These are phyloP conservation scores for Pachycephala philippinensis DNA, from an alignment of 2,113 vertebrate genomes.

Conservation along the genomic window DNA sequence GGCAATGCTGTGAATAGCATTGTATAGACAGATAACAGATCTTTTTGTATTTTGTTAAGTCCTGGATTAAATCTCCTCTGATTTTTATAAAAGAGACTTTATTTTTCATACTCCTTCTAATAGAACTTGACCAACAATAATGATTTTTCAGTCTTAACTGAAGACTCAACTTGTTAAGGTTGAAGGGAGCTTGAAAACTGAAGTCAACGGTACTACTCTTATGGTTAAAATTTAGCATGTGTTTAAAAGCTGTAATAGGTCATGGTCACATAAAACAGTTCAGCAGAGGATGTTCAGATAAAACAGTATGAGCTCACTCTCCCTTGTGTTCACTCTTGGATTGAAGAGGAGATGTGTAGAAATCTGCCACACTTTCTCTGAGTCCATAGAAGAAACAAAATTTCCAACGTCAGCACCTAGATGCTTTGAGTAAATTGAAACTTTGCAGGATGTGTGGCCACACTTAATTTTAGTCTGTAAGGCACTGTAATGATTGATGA, in stretches of 20 bases:
- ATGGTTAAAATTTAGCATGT: not conserved
- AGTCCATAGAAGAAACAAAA: not conserved
- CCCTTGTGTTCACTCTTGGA: not conserved
- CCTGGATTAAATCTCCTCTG: not conserved
- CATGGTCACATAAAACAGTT: not conserved
- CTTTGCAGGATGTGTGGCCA: not conserved
- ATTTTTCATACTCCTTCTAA: not conserved
- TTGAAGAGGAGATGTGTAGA: not conserved
- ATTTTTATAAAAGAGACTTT: not conserved
- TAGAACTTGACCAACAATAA: not conserved
- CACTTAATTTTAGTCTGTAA: not conserved
- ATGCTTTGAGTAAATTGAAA: not conserved
- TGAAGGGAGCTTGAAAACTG: not conserved
- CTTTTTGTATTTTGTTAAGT: not conserved
- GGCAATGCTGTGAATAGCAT: not conserved
- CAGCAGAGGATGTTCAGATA: not conserved
- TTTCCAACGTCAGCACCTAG: rapidly evolving
- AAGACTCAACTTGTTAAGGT: not conserved
- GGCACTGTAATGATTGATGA: not conserved
- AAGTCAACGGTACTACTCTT: not conserved
- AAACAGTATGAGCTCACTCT: not conserved
- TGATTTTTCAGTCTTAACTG: not conserved
- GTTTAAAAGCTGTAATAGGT: not conserved
- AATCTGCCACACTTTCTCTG: not conserved
- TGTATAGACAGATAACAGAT: not conserved